A percentile compares a stretch with the other conserved stretches of the same genome.
Conservation (phyloP, 1,140 invertebrate species). For the Notospermus geniculatus region DNA sequence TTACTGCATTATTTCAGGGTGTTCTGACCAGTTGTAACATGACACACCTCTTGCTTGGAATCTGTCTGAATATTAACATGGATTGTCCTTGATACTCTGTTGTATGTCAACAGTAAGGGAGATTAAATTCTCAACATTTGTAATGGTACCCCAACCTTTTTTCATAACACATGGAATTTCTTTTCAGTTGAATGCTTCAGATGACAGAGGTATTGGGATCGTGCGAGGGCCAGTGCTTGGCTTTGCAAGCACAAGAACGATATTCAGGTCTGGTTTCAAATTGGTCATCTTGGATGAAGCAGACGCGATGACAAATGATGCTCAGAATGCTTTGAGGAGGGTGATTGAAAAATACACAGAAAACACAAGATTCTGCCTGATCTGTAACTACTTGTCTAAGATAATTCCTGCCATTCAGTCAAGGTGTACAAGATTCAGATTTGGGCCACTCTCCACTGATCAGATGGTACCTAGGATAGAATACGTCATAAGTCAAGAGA, state of each 20-base stretch:
- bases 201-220: slow-evolving; percentile 97
- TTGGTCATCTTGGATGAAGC: slow-evolving; percentile 98
- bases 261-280: slow-evolving; percentile 84
- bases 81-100: too few species aligned
- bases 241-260: slow-evolving; percentile 96
- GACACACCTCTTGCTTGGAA: too few species aligned
- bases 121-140: too few species aligned
- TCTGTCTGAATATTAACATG: too few species aligned
- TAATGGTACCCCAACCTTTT: too few species aligned
- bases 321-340: slow-evolving; percentile 95
- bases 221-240: slow-evolving; percentile 94
- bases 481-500: slow-evolving; percentile 81
- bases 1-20: too few species aligned
- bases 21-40: too few species aligned
- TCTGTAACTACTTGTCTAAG: slow-evolving; percentile 98
- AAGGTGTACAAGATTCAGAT: slow-evolving; percentile 94
- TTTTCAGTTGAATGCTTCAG: slow-evolving; percentile 95
- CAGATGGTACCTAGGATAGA: slow-evolving; percentile 90
- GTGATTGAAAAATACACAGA: slow-evolving; percentile 99
- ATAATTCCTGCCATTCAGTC: slow-evolving; percentile 98
- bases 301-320: slow-evolving; percentile 99
- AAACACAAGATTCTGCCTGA: slow-evolving; percentile 97
- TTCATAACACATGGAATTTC: too few species aligned
- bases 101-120: too few species aligned
- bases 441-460: slow-evolving; percentile 78